phyloP scores from a whole-genome alignment of 2,888 invertebrate genomes.

The Ormyrus pomaceus region DNA sequence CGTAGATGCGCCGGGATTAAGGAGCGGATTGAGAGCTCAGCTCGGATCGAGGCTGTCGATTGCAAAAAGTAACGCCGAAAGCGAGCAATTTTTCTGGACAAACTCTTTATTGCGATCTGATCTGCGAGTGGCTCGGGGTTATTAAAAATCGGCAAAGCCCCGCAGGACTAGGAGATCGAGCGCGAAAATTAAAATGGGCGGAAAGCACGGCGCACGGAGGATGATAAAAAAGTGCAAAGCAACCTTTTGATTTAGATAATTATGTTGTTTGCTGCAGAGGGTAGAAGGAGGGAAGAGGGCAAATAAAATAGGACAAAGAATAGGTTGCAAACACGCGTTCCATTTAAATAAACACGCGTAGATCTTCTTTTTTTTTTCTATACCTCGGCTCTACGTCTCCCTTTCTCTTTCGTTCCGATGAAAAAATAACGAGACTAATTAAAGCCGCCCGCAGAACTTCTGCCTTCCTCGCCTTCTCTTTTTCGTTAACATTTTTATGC shows the following conservation, averaged over 20 bases:
- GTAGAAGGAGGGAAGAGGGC: background rate
- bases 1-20: background rate
- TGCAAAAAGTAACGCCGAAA: background rate
- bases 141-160: no score
- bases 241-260: slow-evolving; percentile 38
- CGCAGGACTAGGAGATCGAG: background rate
- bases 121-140: no score
- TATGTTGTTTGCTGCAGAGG: slow-evolving; percentile 39
- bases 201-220: background rate
- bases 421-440: slow-evolving; percentile 51
- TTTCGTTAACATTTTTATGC: slow-evolving; percentile 36
- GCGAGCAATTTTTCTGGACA: no score
- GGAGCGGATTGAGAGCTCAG: background rate
- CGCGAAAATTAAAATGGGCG: slow-evolving; percentile 31
- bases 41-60: no score
- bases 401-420: slow-evolving; percentile 22
- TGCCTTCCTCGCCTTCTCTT: background rate
- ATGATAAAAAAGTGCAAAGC: background rate
- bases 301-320: slow-evolving; percentile 46
- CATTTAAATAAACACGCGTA: slow-evolving; percentile 45
- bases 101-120: no score
- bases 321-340: slow-evolving; percentile 40
- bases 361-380: slow-evolving; percentile 26
- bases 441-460: slow-evolving; percentile 48
- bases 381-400: slow-evolving; percentile 14